phyloP scores from a whole-genome alignment of 2,113 vertebrate genomes.

The Centropristis striata region DNA sequence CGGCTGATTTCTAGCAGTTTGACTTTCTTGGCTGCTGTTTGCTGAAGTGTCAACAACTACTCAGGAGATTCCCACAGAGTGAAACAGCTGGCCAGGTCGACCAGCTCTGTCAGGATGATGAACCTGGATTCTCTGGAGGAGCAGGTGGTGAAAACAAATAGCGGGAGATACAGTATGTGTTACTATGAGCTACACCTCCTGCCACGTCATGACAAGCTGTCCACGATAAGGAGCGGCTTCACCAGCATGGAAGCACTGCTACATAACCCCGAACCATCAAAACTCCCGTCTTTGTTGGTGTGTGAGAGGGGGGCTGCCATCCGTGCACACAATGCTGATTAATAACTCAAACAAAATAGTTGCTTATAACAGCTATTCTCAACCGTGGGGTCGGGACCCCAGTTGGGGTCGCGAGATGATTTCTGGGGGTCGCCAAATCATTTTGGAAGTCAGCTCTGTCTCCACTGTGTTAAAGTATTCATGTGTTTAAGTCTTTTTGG shows the following conservation, averaged over 20 bases:
- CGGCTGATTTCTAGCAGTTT: neutral
- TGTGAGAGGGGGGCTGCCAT: neutral
- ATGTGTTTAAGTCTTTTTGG: too few relatives aligned
- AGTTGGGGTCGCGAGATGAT: too few relatives aligned
- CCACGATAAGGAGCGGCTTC: slow-evolving; percentile 9
- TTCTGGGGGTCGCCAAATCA: too few relatives aligned
- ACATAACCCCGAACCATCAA: neutral
- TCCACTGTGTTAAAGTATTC: too few relatives aligned
- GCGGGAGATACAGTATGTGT: neutral
- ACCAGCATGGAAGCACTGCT: neutral
- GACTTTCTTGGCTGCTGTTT: slow-evolving; percentile 16
- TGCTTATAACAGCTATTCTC: too few relatives aligned
- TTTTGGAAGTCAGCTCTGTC: too few relatives aligned
- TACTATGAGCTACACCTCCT: slow-evolving; percentile 20
- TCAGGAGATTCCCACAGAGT: slow-evolving; percentile 8
- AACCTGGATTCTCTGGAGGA: slow-evolving; percentile 12
- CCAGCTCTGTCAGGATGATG: slow-evolving; percentile 6
- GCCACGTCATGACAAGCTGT: slow-evolving; percentile 24
- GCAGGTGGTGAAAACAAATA: slow-evolving; percentile 20
- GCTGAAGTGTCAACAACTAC: slow-evolving; percentile 6
- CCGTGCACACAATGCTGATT: too few relatives aligned
- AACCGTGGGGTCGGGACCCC: too few relatives aligned
- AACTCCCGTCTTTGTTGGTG: neutral
- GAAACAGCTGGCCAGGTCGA: slow-evolving; percentile 30
- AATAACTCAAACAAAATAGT: neutral